Evolutionary conservation across 35 echinoderm and acorn worm genomes (phyloP).

Genomic region (Heliocidaris erythrogramma): DNA sequence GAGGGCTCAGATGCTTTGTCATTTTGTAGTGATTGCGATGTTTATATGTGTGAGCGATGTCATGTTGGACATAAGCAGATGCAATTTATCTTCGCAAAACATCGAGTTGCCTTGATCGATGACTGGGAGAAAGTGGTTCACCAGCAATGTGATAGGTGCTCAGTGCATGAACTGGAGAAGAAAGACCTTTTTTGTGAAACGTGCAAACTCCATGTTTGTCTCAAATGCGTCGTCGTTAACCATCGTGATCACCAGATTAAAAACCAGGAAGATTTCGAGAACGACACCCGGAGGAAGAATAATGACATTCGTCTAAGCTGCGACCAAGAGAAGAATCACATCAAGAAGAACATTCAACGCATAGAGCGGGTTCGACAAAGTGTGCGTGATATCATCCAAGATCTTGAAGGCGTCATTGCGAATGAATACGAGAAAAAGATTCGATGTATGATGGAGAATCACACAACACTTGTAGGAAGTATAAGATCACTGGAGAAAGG

Average conservation of each 20-base stretch:
- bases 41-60: background rate
- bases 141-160: background rate
- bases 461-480: background rate
- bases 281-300: background rate
- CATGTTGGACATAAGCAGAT: background rate
- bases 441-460: background rate
- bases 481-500: background rate
- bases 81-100: background rate
- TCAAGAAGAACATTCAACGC: background rate
- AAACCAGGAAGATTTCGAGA: conserved; percentile 14
- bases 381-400: background rate
- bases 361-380: background rate
- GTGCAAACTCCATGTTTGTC: background rate
- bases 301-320: background rate
- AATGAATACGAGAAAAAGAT: background rate
- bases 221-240: background rate
- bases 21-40: background rate
- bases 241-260: background rate
- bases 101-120: background rate
- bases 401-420: background rate
- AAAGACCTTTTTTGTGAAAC: conserved; percentile 24
- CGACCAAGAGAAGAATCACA: background rate
- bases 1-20: background rate
- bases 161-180: background rate
- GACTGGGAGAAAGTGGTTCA: background rate